Evolutionary conservation across 2,113 vertebrate species (phyloP).

Genomic region (Motacilla tschutschensis): DNA sequence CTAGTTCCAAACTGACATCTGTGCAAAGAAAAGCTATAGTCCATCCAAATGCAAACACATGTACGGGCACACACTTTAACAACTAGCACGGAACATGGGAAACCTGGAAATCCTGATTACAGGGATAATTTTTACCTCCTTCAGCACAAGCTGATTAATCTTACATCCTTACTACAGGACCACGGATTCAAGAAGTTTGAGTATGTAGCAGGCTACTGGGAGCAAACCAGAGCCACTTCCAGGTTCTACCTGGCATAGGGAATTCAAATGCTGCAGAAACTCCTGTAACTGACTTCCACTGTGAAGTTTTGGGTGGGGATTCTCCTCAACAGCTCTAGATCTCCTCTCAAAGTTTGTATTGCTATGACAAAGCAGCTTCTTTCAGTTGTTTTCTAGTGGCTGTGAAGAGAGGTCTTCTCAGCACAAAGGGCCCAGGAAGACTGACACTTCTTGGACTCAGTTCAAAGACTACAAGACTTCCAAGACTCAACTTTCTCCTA

Average conservation of each 20-base stretch:
- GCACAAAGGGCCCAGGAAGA: background rate
- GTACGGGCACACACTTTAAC: too few relatives aligned
- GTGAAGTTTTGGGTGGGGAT: background rate
- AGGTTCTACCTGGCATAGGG: accelerated
- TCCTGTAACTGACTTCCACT: background rate
- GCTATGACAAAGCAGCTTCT: background rate
- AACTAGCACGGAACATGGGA: background rate
- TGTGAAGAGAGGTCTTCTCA: background rate
- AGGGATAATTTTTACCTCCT: background rate
- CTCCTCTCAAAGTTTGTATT: background rate
- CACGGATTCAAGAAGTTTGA: background rate
- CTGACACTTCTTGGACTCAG: background rate
- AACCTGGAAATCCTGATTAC: background rate
- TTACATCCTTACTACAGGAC: background rate
- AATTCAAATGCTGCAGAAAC: background rate
- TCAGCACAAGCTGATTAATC: background rate
- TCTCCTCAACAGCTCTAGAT: background rate
- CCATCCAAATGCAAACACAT: background rate
- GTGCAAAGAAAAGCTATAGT: background rate
- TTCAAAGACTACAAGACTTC: background rate
- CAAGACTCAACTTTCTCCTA: background rate
- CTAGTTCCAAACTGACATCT: background rate
- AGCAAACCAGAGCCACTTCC: background rate
- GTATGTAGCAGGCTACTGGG: background rate
- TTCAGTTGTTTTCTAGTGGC: background rate